Conservation (phyloP, 2,113 vertebrate species). For the Gavialis gangeticus region DNA sequence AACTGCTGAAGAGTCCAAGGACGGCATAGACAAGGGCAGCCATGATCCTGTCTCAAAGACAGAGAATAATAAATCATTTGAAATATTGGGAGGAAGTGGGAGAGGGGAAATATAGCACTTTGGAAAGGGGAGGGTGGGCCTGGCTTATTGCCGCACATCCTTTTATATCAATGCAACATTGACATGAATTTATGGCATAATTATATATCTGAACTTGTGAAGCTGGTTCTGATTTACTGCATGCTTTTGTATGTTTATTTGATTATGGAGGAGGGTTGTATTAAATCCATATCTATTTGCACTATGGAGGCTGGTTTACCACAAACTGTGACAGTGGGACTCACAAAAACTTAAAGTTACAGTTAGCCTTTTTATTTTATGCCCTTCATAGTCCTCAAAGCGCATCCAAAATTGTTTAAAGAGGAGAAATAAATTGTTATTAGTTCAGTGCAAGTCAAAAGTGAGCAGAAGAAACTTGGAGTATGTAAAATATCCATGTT, state of each 20-base stretch:
- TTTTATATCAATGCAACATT: background rate
- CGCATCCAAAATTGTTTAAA: background rate
- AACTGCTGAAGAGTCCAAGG: background rate
- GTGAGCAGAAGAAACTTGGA: background rate
- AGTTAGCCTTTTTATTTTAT: background rate
- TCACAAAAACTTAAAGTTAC: background rate
- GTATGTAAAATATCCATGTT: background rate
- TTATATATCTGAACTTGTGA: constrained; percentile 8
- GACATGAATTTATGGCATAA: background rate
- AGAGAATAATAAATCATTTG: background rate
- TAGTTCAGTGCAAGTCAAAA: background rate
- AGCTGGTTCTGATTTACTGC: constrained; percentile 16
- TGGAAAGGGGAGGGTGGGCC: background rate
- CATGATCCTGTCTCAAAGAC: background rate
- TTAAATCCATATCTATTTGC: background rate
- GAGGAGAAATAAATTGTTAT: background rate
- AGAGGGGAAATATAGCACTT: background rate
- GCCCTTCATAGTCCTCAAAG: background rate
- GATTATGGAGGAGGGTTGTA: background rate
- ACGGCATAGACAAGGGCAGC: background rate
- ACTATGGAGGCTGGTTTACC: background rate
- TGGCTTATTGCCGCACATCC: background rate
- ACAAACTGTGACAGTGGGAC: background rate
- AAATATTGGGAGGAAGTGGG: background rate
- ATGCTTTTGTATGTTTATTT: constrained; percentile 31